Percentiles rank a stretch among this genome's conserved stretches.
phyloP scores from a whole-genome alignment of 1,140 invertebrate genomes.

The Euura lappo region DNA sequence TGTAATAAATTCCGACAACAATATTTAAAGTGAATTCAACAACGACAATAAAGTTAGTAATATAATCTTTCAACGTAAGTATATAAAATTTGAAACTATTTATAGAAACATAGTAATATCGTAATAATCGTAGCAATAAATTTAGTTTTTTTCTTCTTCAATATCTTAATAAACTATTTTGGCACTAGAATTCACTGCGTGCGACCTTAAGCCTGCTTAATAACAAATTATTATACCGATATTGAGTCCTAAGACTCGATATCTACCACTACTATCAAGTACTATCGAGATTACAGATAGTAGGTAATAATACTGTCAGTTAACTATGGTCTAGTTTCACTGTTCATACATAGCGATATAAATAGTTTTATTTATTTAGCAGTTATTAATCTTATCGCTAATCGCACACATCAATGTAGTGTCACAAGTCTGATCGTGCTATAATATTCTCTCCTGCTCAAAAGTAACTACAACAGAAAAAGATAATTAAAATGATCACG shows the following conservation, averaged over 20 bases:
- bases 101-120: conserved; percentile 36
- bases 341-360: not conserved
- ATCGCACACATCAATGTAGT: not conserved
- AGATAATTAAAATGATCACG: no score
- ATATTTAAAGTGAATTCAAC: conserved; percentile 14
- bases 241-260: no score
- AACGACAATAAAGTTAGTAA: conserved; percentile 37
- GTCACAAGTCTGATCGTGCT: not conserved
- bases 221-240: no score
- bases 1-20: no score
- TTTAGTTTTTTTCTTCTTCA: conserved; percentile 17
- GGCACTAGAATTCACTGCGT: conserved; percentile 48
- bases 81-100: conserved; percentile 52
- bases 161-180: conserved; percentile 48
- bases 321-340: not conserved
- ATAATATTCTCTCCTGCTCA: not conserved
- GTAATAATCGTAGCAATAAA: not conserved
- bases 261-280: conserved; percentile 23
- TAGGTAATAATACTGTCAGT: not conserved
- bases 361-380: not conserved
- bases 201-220: conserved; percentile 13
- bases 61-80: conserved; percentile 43
- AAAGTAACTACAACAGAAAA: no score
- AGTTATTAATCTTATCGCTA: not conserved
- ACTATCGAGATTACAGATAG: no score